A percentile compares a stretch with the other conserved stretches of the same genome.
Evolutionary conservation across 2,113 vertebrate species (phyloP).

Genomic region (Odocoileus virginianus): DNA sequence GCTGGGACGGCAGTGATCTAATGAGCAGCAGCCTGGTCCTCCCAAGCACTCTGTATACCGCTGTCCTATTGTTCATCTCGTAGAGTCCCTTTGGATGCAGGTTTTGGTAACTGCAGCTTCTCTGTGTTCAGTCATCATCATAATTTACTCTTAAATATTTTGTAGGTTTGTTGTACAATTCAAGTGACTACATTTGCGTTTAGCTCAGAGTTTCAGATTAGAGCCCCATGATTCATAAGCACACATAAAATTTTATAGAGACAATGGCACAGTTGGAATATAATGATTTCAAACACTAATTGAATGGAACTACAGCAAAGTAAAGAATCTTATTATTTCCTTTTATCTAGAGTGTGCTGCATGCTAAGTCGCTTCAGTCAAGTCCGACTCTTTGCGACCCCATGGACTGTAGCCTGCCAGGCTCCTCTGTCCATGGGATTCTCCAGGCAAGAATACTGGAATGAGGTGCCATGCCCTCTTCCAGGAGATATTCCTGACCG

Average conservation of each 20-base stretch:
- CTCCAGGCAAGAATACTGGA: background rate
- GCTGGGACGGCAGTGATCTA: background rate
- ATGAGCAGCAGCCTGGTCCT: background rate
- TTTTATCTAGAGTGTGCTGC: background rate
- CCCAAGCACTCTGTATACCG: background rate
- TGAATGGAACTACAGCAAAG: background rate
- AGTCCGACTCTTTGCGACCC: background rate
- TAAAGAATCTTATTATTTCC: background rate
- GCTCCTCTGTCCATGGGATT: background rate
- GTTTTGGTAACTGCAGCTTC: background rate
- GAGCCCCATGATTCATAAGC: background rate
- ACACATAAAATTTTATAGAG: background rate
- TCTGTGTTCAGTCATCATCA: background rate
- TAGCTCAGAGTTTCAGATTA: background rate
- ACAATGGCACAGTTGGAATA: background rate
- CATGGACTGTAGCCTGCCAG: background rate
- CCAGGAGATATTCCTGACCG: background rate
- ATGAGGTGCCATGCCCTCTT: background rate
- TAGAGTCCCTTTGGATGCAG: background rate
- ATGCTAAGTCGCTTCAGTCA: background rate
- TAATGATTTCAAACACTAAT: constrained; percentile 25
- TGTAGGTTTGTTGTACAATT: background rate
- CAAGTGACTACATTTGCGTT: background rate
- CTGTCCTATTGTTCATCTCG: background rate
- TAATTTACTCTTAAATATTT: constrained; percentile 18